phyloP scores from a whole-genome alignment of 37 sponge, comb jelly and placozoan species.

The Halisarca cf. caerulea region DNA sequence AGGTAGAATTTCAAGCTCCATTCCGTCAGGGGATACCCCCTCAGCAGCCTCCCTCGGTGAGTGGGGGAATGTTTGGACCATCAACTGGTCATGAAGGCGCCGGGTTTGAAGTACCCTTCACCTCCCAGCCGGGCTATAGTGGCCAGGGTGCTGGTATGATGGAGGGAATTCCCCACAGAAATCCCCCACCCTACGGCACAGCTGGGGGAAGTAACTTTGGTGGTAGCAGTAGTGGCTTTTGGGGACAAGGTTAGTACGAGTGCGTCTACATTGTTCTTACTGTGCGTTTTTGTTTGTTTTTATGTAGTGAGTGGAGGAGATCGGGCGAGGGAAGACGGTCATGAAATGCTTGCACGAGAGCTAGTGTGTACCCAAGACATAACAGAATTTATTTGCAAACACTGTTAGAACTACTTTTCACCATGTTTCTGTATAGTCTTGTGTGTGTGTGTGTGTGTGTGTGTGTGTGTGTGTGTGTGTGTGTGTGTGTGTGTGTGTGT shows the following conservation, averaged over 20 bases:
- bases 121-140: neutral
- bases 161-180: neutral
- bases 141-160: neutral
- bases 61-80: too few species aligned
- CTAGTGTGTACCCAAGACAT: too few species aligned
- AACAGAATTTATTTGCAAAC: too few species aligned
- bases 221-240: neutral
- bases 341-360: neutral
- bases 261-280: neutral
- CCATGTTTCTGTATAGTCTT: too few species aligned
- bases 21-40: neutral
- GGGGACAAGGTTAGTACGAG: neutral
- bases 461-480: too few species aligned
- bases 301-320: conserved; percentile 1
- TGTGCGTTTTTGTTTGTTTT: neutral
- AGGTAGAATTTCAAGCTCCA: neutral
- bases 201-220: neutral
- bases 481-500: neutral
- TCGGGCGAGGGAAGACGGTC: neutral
- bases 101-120: neutral
- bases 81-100: too few species aligned
- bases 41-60: neutral
- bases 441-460: too few species aligned
- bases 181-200: conserved; percentile 2
- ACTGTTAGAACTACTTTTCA: too few species aligned